phyloP scores from a whole-genome alignment of 2,888 invertebrate species.

The Frankliniella intonsa region DNA sequence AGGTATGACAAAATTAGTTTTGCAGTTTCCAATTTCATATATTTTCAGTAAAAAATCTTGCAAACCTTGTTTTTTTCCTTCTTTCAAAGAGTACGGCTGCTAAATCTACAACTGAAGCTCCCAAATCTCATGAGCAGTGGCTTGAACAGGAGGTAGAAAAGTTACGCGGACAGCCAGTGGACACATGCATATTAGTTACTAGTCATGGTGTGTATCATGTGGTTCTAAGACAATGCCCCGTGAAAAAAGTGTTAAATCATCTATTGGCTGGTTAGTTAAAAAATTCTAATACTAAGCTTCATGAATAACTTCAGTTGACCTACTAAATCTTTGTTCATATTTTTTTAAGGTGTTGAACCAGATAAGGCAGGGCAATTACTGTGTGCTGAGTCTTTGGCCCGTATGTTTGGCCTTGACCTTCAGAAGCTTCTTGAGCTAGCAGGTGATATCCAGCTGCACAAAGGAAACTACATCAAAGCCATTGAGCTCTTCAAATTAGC shows the following conservation, averaged over 20 bases:
- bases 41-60: background rate
- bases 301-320: background rate
- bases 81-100: background rate
- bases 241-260: background rate
- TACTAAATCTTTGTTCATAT: background rate
- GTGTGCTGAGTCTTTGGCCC: constrained; percentile 55
- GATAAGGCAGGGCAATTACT: constrained; percentile 42
- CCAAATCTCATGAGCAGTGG: constrained; percentile 5
- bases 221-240: background rate
- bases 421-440: constrained; percentile 69
- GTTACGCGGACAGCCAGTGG: constrained; percentile 41
- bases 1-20: constrained; percentile 4
- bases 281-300: background rate
- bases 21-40: background rate
- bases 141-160: background rate
- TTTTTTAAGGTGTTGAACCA: constrained; percentile 29
- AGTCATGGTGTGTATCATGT: constrained; percentile 53
- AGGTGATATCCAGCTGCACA: constrained; percentile 72
- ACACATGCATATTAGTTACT: constrained; percentile 58
- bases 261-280: background rate
- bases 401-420: constrained; percentile 58
- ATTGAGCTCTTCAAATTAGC: constrained; percentile 75
- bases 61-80: background rate
- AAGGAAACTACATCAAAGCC: constrained; percentile 70
- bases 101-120: background rate